phyloP scores from a whole-genome alignment of 2,797 vertebrate species.

The Melanotaenia parkinsoni region DNA sequence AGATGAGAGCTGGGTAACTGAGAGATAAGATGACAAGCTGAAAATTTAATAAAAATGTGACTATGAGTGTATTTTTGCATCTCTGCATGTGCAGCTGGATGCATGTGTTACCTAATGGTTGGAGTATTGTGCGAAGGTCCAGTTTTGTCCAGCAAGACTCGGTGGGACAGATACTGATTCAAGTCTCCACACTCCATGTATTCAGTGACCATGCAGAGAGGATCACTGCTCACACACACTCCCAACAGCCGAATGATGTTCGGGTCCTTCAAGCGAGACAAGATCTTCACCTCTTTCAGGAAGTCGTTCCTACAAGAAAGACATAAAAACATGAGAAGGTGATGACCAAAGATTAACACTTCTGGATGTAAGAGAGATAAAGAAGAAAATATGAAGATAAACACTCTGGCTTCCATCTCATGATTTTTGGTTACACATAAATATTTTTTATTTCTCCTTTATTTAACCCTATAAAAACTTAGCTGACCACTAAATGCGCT shows the following conservation, averaged over 20 bases:
- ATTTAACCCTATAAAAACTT: no score
- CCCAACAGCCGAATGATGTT: slow-evolving; percentile 95
- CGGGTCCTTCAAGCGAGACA: slow-evolving; percentile 92
- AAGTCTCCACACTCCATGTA: slow-evolving; percentile 97
- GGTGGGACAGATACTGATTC: slow-evolving; percentile 91
- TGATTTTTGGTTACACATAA: neutral
- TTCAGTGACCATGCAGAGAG: slow-evolving; percentile 94
- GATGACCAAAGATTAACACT: neutral
- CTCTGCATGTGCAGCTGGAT: neutral
- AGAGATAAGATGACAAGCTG: slow-evolving; percentile 1
- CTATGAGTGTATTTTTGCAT: neutral
- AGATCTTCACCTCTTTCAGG: slow-evolving; percentile 94
- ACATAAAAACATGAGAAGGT: neutral
- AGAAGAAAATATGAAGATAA: neutral
- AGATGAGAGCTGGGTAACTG: slow-evolving; percentile 89
- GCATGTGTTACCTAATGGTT: slow-evolving; percentile 85
- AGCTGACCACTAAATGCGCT: no score
- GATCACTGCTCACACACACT: slow-evolving; percentile 92
- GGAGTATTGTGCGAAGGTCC: slow-evolving; percentile 79
- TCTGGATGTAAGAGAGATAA: neutral
- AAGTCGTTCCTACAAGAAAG: slow-evolving; percentile 87
- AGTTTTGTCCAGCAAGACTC: slow-evolving; percentile 88
- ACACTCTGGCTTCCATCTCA: neutral
- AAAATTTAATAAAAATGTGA: neutral
- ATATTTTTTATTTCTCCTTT: no score